These are phyloP conservation scores for Pachypeltis micranthus DNA, from an alignment of 1,140 invertebrate genomes.

Conservation along the genomic window DNA sequence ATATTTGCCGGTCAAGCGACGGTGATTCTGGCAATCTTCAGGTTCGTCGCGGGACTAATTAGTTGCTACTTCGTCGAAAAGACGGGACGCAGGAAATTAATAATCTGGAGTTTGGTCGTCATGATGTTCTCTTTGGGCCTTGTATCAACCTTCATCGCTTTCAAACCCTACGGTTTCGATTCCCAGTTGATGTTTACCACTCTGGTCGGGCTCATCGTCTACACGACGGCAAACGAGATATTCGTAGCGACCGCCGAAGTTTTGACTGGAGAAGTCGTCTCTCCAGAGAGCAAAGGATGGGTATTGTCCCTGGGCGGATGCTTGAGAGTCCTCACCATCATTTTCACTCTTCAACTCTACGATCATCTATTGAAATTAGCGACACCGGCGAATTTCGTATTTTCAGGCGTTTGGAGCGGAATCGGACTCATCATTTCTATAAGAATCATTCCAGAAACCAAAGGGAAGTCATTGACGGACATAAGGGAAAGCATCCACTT, in stretches of 20 bases:
- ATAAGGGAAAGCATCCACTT: no score
- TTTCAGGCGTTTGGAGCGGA: not conserved
- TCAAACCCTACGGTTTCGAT: no score
- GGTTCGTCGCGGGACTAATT: not conserved
- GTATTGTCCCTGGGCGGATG: not conserved
- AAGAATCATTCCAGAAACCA: not conserved
- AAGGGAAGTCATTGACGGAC: not conserved
- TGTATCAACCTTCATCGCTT: no score
- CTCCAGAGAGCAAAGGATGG: not conserved
- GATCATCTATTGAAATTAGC: not conserved
- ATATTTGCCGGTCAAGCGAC: no score
- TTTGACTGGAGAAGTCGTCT: not conserved
- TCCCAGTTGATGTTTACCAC: no score
- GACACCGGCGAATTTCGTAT: not conserved
- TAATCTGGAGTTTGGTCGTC: no score
- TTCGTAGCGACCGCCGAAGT: not conserved
- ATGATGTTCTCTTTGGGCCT: no score
- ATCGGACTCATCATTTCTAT: not conserved
- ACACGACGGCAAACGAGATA: not conserved
- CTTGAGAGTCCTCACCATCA: not conserved
- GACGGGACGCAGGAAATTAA: not conserved
- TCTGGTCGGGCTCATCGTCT: not conserved
- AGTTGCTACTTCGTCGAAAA: not conserved
- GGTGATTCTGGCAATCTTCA: not conserved
- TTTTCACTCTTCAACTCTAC: not conserved